A percentile compares a stretch with the other conserved stretches of the same genome.
Evolutionary conservation across 2,113 vertebrate species (phyloP).

Genomic region (Stigmatopora nigra): DNA sequence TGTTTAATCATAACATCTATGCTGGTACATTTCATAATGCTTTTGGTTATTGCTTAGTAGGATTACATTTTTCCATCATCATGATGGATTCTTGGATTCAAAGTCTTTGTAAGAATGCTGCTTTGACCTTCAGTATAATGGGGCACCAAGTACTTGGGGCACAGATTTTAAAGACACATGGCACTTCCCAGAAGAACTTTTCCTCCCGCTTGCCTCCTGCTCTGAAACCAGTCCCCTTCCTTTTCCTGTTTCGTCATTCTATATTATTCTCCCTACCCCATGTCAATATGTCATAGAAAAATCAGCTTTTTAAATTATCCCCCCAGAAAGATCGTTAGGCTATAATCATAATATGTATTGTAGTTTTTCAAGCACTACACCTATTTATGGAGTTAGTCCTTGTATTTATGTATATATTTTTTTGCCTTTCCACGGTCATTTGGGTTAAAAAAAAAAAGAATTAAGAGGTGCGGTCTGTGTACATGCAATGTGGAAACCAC

Average conservation of each 20-base stretch:
- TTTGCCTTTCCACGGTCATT: too few relatives aligned
- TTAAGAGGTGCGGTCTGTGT: too few relatives aligned
- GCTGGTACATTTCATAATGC: not conserved
- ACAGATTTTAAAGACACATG: constrained; percentile 16
- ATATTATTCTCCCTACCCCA: constrained; percentile 13
- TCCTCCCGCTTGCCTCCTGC: constrained; percentile 50
- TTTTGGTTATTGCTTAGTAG: not conserved
- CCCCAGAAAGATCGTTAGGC: too few relatives aligned
- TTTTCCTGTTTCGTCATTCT: constrained; percentile 22
- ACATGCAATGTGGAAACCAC: too few relatives aligned
- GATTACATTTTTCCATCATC: not conserved
- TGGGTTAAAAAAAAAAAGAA: too few relatives aligned
- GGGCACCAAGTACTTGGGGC: not conserved
- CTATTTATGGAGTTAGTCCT: too few relatives aligned
- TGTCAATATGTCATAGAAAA: constrained; percentile 9
- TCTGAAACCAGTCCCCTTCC: constrained; percentile 33
- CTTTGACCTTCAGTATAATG: not conserved
- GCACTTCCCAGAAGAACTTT: constrained; percentile 42
- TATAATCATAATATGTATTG: too few relatives aligned
- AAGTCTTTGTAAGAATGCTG: not conserved
- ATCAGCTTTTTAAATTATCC: constrained; percentile 15
- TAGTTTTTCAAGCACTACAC: too few relatives aligned
- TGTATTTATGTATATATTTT: too few relatives aligned
- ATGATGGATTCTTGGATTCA: constrained; percentile 5
- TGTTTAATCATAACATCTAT: not conserved